A percentile compares a stretch with the other conserved stretches of the same genome.
Evolutionary conservation across 2,113 vertebrate species (phyloP).

Genomic region (Oncorhynchus masou): DNA sequence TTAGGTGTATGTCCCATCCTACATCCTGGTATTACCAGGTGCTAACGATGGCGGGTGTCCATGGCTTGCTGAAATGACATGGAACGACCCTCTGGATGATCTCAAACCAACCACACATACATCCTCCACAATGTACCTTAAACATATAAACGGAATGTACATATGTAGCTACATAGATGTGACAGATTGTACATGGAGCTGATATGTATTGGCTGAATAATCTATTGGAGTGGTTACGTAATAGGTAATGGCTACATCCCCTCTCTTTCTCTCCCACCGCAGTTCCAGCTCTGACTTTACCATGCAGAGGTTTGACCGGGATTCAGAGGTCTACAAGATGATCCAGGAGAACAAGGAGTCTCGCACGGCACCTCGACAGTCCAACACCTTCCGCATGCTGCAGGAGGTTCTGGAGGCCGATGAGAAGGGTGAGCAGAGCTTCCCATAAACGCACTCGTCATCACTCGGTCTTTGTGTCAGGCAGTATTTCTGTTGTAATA

Average conservation of each 20-base stretch:
- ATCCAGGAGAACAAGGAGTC: conserved; percentile 91
- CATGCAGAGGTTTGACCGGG: conserved; percentile 80
- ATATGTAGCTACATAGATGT: neutral
- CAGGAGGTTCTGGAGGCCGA: conserved; percentile 91
- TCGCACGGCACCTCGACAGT: conserved; percentile 82
- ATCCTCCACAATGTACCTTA: neutral
- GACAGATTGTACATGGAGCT: neutral
- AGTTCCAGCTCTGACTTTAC: conserved; percentile 73
- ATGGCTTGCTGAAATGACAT: too few relatives aligned
- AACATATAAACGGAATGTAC: neutral
- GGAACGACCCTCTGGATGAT: conserved; percentile 14
- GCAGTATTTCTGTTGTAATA: neutral
- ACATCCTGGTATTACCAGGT: too few relatives aligned
- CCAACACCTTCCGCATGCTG: conserved; percentile 88
- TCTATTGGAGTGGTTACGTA: neutral
- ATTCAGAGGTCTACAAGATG: conserved; percentile 95
- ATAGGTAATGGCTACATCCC: neutral
- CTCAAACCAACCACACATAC: conserved; percentile 1
- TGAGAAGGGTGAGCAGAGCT: conserved; percentile 75
- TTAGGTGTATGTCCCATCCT: too few relatives aligned
- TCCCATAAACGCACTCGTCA: neutral
- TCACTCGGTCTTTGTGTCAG: conserved; percentile 22
- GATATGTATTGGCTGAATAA: neutral
- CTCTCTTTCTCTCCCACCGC: conserved; percentile 20
- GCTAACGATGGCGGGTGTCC: too few relatives aligned